Conservation (phyloP, 2,888 invertebrate genomes). For the Ametastegia equiseti region DNA sequence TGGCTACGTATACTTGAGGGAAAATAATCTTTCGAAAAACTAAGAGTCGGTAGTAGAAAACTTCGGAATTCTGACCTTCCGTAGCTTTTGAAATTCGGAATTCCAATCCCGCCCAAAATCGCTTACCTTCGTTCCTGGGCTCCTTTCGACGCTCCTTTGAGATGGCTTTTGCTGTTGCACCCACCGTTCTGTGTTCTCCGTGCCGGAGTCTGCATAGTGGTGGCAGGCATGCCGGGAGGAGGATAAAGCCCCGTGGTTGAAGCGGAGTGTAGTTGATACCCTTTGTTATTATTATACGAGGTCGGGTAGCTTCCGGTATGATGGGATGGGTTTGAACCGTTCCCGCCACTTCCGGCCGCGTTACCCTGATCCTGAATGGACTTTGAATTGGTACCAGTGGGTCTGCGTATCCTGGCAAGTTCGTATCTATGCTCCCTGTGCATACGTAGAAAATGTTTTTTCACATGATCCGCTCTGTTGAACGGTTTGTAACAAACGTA, state of each 20-base stretch:
- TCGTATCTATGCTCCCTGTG: constrained; percentile 94
- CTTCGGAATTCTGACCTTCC: too few species aligned
- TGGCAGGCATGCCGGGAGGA: constrained; percentile 62
- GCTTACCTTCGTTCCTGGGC: constrained; percentile 69
- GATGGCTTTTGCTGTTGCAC: constrained; percentile 72
- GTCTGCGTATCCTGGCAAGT: constrained; percentile 86
- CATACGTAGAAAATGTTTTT: constrained; percentile 95
- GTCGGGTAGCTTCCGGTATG: constrained; percentile 59
- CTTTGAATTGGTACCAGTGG: constrained; percentile 69
- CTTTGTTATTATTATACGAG: constrained; percentile 65
- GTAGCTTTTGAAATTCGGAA: too few species aligned
- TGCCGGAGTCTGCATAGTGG: constrained; percentile 64
- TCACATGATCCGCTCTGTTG: constrained; percentile 95
- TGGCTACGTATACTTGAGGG: too few species aligned
- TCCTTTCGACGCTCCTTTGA: constrained; percentile 68
- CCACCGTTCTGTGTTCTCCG: constrained; percentile 70
- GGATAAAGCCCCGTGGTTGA: constrained; percentile 64
- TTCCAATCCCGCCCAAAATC: too few species aligned
- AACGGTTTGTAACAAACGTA: constrained; percentile 95
- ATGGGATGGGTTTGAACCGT: constrained; percentile 55
- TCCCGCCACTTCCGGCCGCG: constrained; percentile 51
- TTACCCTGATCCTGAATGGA: constrained; percentile 59
- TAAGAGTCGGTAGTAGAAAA: too few species aligned
- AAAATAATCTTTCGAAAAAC: too few species aligned
- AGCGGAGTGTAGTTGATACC: constrained; percentile 66